Percentiles rank a stretch among this genome's conserved stretches.
phyloP scores from a whole-genome alignment of 2,888 invertebrate species.

The Ommatoiulus sabulosus region DNA sequence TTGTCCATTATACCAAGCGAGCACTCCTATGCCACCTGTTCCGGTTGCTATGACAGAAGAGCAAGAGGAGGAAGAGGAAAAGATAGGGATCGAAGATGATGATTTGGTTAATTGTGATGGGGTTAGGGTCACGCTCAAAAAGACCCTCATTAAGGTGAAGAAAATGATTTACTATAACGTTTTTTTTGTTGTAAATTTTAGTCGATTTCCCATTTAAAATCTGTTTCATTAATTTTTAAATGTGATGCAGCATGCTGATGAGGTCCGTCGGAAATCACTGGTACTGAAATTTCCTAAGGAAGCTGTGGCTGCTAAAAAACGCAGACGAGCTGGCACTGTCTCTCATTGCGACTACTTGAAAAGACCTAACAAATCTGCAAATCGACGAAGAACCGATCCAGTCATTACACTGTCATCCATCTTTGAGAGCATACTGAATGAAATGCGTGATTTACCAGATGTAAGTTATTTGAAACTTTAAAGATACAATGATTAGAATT shows the following conservation, averaged over 20 bases:
- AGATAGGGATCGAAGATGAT: conserved; percentile 80
- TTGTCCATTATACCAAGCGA: conserved; percentile 91
- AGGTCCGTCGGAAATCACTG: conserved; percentile 82
- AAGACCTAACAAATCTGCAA: conserved; percentile 83
- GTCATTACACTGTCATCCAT: conserved; percentile 88
- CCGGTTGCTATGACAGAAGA: conserved; percentile 83
- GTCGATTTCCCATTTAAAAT: not conserved
- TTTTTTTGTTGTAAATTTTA: not conserved
- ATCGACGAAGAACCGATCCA: conserved; percentile 94
- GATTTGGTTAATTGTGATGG: conserved; percentile 94
- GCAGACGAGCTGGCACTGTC: conserved; percentile 76
- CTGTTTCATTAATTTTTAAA: not conserved
- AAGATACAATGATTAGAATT: too few relatives aligned
- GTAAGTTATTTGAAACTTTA: conserved; percentile 69
- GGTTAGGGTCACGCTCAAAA: conserved; percentile 90
- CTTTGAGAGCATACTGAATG: conserved; percentile 90
- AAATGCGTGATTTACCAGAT: conserved; percentile 91
- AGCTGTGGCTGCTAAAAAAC: conserved; percentile 73
- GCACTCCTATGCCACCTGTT: conserved; percentile 71
- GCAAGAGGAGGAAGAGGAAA: conserved; percentile 81
- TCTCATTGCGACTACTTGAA: conserved; percentile 92
- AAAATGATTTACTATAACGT: not conserved
- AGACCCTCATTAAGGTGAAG: conserved; percentile 83
- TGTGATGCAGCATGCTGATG: conserved; percentile 82
- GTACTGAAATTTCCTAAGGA: conserved; percentile 83